phyloP scores from a whole-genome alignment of 2,797 vertebrate genomes.

The Darevskia mixta region DNA sequence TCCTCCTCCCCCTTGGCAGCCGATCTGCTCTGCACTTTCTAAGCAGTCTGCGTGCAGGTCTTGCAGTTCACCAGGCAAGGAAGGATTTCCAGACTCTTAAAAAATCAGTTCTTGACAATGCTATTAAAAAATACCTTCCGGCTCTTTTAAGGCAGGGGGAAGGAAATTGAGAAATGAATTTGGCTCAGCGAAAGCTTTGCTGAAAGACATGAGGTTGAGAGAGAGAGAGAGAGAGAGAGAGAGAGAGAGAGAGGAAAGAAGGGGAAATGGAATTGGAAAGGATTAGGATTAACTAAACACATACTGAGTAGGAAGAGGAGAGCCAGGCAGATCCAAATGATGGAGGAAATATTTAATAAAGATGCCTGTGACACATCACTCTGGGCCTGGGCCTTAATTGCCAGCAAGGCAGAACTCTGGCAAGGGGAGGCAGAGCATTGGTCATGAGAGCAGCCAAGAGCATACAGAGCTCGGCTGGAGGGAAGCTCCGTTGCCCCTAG shows the following conservation, averaged over 20 bases:
- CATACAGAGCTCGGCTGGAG: no score
- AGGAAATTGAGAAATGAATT: slow-evolving; percentile 23
- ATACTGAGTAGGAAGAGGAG: accelerated
- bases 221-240: neutral
- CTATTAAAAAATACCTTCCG: neutral
- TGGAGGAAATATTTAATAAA: neutral
- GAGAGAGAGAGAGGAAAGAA: neutral
- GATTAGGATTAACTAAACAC: slow-evolving; percentile 3
- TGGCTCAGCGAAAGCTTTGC: slow-evolving; percentile 1
- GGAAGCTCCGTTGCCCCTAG: no score
- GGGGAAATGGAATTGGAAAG: neutral
- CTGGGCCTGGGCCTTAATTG: neutral
- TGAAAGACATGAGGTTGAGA: neutral
- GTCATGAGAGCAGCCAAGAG: neutral
- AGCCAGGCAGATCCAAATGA: neutral
- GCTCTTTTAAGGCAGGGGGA: slow-evolving; percentile 7
- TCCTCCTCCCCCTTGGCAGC: neutral
- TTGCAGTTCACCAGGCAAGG: neutral
- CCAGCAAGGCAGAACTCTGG: no score
- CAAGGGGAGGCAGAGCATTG: no score
- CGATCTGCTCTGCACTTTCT: neutral
- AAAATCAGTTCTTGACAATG: neutral
- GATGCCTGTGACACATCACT: neutral
- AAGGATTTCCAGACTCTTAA: neutral
- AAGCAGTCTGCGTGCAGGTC: neutral